Evolutionary conservation across 2,797 vertebrate genomes (phyloP).

Genomic region (Microctenopoma stevenorrisi): DNA sequence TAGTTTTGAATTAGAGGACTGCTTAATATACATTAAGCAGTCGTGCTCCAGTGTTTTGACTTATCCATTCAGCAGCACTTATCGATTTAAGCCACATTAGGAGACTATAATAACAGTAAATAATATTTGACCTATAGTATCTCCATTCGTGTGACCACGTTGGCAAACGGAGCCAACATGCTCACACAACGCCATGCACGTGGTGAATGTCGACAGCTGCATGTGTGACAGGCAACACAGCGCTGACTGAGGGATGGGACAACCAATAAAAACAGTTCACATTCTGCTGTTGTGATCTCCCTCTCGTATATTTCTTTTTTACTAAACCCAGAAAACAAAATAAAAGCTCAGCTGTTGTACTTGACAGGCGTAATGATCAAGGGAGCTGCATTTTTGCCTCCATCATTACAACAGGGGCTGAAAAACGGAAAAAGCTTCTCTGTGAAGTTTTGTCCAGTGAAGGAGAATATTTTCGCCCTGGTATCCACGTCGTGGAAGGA

Average conservation of each 20-base stretch:
- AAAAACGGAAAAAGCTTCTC: conserved; percentile 72
- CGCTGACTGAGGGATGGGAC: conserved; percentile 33
- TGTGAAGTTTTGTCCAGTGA: conserved; percentile 54
- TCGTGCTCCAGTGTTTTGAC: conserved; percentile 9
- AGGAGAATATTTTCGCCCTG: conserved; percentile 63
- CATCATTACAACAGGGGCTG: conserved; percentile 43
- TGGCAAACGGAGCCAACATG: background rate
- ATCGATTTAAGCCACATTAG: no score
- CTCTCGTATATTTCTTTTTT: background rate
- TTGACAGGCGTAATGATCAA: conserved; percentile 67
- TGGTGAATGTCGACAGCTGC: no score
- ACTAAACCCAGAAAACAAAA: background rate
- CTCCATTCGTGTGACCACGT: background rate
- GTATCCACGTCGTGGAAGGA: conserved; percentile 64
- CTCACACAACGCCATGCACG: no score
- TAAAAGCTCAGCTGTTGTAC: conserved; percentile 14
- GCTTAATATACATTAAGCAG: background rate
- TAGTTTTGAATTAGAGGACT: no score
- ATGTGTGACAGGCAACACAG: background rate
- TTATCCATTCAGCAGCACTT: conserved; percentile 14
- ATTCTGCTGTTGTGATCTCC: no score
- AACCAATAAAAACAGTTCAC: conserved; percentile 20
- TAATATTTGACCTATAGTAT: background rate
- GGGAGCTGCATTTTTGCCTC: conserved; percentile 49
- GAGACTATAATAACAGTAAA: no score